These are phyloP conservation scores for Chelonoidis abingdonii DNA, from an alignment of 2,113 vertebrate genomes.

Conservation along the genomic window DNA sequence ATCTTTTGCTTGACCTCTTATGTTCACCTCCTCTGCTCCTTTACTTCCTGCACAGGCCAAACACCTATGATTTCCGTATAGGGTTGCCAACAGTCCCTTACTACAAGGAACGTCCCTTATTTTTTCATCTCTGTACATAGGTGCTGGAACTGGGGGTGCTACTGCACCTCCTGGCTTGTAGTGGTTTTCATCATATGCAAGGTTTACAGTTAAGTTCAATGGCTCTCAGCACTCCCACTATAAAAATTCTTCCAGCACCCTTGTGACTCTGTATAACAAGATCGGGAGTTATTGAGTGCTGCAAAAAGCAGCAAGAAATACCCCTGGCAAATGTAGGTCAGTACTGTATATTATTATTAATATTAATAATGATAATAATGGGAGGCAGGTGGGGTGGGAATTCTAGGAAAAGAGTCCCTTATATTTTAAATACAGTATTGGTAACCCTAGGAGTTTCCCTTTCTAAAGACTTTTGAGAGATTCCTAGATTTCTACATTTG, in stretches of 20 bases:
- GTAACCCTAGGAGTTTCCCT: conserved; percentile 56
- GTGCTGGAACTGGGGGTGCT: too few relatives aligned
- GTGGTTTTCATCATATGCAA: too few relatives aligned
- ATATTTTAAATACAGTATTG: conserved; percentile 1
- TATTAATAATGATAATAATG: not conserved
- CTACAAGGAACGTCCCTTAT: not conserved
- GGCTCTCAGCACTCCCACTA: too few relatives aligned
- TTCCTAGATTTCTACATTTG: conserved; percentile 58
- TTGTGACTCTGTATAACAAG: not conserved
- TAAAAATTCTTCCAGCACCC: too few relatives aligned
- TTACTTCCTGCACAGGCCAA: conserved; percentile 58
- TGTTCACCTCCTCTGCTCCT: conserved; percentile 69
- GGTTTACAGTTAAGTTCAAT: too few relatives aligned
- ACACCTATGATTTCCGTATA: not conserved
- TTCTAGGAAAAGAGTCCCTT: not conserved
- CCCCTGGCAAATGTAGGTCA: not conserved
- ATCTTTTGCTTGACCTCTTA: conserved; percentile 57
- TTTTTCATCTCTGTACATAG: too few relatives aligned
- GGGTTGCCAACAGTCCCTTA: not conserved
- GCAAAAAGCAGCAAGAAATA: not conserved
- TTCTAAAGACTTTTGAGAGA: conserved; percentile 60
- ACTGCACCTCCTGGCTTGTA: too few relatives aligned
- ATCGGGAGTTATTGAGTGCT: not conserved
- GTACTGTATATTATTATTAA: not conserved
- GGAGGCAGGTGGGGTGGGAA: not conserved